Base-by-base conservation (phyloP, 2,797 vertebrate genomes). In the Dallia pectoralis region DNA sequence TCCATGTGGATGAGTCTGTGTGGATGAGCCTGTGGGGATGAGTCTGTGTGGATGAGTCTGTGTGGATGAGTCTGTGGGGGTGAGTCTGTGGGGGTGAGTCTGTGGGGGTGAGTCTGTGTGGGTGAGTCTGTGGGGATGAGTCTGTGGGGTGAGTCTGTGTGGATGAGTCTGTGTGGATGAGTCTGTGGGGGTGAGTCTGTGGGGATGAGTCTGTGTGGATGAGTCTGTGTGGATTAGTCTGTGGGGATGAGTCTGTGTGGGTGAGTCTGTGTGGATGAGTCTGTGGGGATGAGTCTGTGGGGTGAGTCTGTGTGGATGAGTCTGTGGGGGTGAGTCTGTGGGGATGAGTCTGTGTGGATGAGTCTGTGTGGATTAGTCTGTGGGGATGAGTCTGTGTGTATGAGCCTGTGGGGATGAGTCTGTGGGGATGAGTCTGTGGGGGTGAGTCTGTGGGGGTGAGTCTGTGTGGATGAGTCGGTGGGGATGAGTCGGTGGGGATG, bases 351-450 rank as follows among this genome's bases (percentile, higher is more conserved):
- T 59, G 8, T 11, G 33, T 47, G 44, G 22, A 69, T 7, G 0
- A 36, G 25, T 33, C 18, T n/a, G 51, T 44, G 73, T 29, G 36
- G 33, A 8, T 30, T 4, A 14, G 40, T n/a, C n/a, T n/a, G n/a
- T n/a, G n/a, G n/a, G n/a, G n/a, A n/a, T n/a, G n/a, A n/a, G n/a
- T n/a, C n/a, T n/a, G n/a, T 36, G 61, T 59, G 70, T 56, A 70
- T 74, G 67, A 29, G n/a, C 65, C 73, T 59, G 8, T 11, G 33
- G 61, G 44, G 22, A 69, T 7, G 0, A 36, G 25, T 33, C 18
- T n/a, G 51, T 44, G 73, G 36, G 70, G 67, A 70, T 74, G 67
- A 29, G n/a, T 49, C 73, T 59, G 8, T 11, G 33, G 61, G 44
- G 22, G 64, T 7, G 0, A 36, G 25, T 33, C 18, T n/a, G 51